Percentiles rank a stretch among this genome's conserved stretches.
Conservation (phyloP, 2,113 vertebrate species). For the Tichodroma muraria region DNA sequence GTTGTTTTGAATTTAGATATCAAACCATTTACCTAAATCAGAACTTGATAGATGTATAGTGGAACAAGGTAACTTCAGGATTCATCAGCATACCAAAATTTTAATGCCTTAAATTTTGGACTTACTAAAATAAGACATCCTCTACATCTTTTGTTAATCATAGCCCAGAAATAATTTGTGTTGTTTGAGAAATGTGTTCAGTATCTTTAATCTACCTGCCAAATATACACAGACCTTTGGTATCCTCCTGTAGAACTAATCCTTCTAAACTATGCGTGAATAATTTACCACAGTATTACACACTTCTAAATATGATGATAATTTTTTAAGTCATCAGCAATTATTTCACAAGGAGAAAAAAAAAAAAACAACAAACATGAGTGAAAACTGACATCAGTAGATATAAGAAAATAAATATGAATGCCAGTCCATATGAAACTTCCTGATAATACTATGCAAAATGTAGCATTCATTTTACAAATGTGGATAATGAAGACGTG, state of each 20-base stretch:
- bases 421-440: neutral
- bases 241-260: neutral
- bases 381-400: neutral
- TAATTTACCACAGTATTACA: neutral
- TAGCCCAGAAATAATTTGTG: neutral
- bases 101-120: neutral
- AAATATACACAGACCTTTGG: neutral
- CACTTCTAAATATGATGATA: neutral
- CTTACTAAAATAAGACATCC: neutral
- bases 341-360: neutral
- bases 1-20: neutral
- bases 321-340: neutral
- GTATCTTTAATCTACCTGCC: neutral
- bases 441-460: neutral
- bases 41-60: neutral
- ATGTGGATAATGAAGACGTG: neutral
- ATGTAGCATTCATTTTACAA: conserved; percentile 1
- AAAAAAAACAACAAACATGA: neutral
- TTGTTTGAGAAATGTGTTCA: neutral
- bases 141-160: neutral
- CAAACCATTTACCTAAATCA: neutral
- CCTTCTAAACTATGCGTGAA: neutral
- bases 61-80: neutral
- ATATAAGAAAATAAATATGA: neutral
- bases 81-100: neutral